Percentiles rank a stretch among this genome's conserved stretches.
phyloP scores from a whole-genome alignment of 1,140 invertebrate species.

The Melanaphis sacchari region DNA sequence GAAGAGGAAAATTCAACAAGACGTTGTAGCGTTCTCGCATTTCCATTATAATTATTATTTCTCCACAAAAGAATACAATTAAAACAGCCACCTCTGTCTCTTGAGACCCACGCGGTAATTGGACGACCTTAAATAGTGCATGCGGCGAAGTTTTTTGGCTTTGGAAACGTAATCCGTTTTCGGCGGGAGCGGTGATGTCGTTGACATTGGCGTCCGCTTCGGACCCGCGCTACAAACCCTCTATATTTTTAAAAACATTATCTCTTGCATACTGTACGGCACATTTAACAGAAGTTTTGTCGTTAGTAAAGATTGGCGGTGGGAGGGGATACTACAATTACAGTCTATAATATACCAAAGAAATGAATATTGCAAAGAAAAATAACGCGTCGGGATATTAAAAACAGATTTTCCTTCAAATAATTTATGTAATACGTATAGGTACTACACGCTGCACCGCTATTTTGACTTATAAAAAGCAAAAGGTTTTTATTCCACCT shows the following conservation, averaged over 20 bases:
- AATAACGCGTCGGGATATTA: slow-evolving; percentile 21
- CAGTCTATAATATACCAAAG: background rate
- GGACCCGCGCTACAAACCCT: background rate
- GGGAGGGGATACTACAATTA: background rate
- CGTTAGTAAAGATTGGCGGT: background rate
- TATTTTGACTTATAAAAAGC: background rate
- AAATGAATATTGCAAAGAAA: slow-evolving; percentile 14
- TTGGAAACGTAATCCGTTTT: slow-evolving; percentile 52
- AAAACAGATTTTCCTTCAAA: slow-evolving; percentile 32
- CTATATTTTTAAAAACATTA: background rate
- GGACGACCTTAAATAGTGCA: slow-evolving; percentile 49
- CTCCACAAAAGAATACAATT: slow-evolving; percentile 56
- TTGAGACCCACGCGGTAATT: slow-evolving; percentile 55
- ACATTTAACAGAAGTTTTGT: slow-evolving; percentile 47
- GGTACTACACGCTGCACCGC: background rate
- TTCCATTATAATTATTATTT: slow-evolving; percentile 57
- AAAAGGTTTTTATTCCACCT: background rate
- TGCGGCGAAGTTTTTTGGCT: slow-evolving; percentile 16
- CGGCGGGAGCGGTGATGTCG: slow-evolving; percentile 8
- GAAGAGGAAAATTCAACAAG: slow-evolving; percentile 53
- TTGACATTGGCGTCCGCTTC: background rate
- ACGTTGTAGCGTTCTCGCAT: slow-evolving; percentile 52
- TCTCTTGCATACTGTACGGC: slow-evolving; percentile 29
- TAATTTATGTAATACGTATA: background rate
- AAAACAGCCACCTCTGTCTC: slow-evolving; percentile 53